phyloP scores from a whole-genome alignment of 2,797 vertebrate genomes.

The Lacerta bilineata region DNA sequence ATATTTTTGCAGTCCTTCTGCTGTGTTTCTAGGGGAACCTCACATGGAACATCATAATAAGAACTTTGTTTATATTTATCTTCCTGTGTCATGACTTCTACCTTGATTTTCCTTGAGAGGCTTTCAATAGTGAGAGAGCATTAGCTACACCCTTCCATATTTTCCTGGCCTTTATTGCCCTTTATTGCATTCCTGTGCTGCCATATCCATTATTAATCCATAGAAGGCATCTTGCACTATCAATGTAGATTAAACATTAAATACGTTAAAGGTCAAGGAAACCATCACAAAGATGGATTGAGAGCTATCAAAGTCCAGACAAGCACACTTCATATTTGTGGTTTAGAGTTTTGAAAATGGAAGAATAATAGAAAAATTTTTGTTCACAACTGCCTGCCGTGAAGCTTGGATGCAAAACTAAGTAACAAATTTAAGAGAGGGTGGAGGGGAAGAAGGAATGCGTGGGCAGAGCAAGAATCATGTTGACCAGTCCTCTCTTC shows the following conservation, averaged over 20 bases:
- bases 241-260: background rate
- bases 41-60: background rate
- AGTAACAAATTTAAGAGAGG: background rate
- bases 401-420: background rate
- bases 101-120: background rate
- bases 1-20: background rate
- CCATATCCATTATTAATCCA: background rate
- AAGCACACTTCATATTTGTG: background rate
- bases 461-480: background rate
- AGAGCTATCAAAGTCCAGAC: background rate
- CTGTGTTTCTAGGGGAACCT: background rate
- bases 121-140: background rate
- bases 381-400: background rate
- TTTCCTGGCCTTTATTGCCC: background rate
- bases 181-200: background rate
- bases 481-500: background rate
- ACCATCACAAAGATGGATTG: background rate
- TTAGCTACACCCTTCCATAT: too few species aligned
- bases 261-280: conserved; percentile 11
- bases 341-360: background rate
- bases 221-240: background rate
- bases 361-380: background rate
- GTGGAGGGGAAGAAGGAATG: background rate
- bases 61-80: background rate
- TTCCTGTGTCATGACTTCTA: background rate